These are phyloP conservation scores for Eupeodes luniger DNA, from an alignment of 2,888 invertebrate genomes.

Conservation along the genomic window DNA sequence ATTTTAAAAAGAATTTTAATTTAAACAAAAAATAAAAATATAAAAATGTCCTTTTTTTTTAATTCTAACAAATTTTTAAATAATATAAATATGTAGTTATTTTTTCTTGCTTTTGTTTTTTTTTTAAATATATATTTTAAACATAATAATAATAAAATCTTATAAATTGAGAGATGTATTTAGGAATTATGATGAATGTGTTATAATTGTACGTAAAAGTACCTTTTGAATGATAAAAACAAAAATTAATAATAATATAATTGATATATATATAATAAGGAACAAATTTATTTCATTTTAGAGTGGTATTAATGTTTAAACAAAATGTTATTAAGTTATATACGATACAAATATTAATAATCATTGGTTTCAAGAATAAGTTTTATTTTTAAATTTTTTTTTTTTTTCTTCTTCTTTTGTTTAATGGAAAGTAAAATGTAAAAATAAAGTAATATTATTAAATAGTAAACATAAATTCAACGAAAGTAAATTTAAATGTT, in stretches of 20 bases:
- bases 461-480: slow-evolving; percentile 2
- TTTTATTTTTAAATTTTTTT: slow-evolving; percentile 41
- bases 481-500: slow-evolving; percentile 34
- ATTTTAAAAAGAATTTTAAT: slow-evolving; percentile 29
- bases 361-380: slow-evolving; percentile 65
- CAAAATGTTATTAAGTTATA: slow-evolving; percentile 38
- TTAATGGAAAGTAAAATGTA: slow-evolving; percentile 35
- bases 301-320: slow-evolving; percentile 65
- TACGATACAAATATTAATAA: slow-evolving; percentile 30
- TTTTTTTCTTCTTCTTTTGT: no score
- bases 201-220: slow-evolving; percentile 59
- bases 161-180: slow-evolving; percentile 34
- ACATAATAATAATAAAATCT: background rate
- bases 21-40: slow-evolving; percentile 3
- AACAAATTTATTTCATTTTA: slow-evolving; percentile 10
- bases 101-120: background rate
- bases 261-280: slow-evolving; percentile 6
- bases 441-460: slow-evolving; percentile 1
- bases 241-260: background rate
- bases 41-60: background rate
- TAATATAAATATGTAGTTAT: slow-evolving; percentile 11
- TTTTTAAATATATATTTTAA: slow-evolving; percentile 14
- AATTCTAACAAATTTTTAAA: slow-evolving; percentile 3
- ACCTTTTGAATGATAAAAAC: slow-evolving; percentile 33
- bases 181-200: slow-evolving; percentile 22